Evolutionary conservation across 2,113 vertebrate genomes (phyloP).

Genomic region (Agelaius tricolor): DNA sequence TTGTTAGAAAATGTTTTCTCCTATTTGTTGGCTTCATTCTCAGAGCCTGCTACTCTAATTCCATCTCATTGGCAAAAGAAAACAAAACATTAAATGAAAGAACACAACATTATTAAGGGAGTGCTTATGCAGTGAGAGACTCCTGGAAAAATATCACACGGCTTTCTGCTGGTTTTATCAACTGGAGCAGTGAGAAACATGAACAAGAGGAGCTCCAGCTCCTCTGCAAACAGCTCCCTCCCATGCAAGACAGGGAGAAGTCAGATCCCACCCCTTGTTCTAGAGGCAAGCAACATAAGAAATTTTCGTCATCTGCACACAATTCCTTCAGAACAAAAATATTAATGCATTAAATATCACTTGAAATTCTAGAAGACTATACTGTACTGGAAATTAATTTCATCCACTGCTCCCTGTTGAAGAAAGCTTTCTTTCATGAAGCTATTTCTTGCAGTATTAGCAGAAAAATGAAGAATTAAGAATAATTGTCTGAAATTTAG

Average conservation of each 20-base stretch:
- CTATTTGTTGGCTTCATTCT: not conserved
- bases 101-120: not conserved
- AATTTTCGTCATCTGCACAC: not conserved
- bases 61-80: not conserved
- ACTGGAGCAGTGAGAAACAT: not conserved
- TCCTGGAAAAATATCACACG: accelerated
- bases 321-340: not conserved
- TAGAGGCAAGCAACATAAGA: not conserved
- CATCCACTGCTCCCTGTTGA: not conserved
- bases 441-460: not conserved
- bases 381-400: not conserved
- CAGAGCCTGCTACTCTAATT: not conserved
- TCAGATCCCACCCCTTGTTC: not conserved
- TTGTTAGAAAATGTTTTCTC: not conserved
- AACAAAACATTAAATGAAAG: not conserved
- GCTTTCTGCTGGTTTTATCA: not conserved
- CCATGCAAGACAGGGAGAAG: not conserved
- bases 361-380: not conserved
- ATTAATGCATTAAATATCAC: not conserved
- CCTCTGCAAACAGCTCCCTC: not conserved
- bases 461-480: not conserved
- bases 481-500: not conserved
- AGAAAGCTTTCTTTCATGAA: not conserved
- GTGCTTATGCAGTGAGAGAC: not conserved
- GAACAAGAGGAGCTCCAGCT: not conserved